Base-by-base conservation (phyloP, 2,113 vertebrate genomes). In the Eretmochelys imbricata region DNA sequence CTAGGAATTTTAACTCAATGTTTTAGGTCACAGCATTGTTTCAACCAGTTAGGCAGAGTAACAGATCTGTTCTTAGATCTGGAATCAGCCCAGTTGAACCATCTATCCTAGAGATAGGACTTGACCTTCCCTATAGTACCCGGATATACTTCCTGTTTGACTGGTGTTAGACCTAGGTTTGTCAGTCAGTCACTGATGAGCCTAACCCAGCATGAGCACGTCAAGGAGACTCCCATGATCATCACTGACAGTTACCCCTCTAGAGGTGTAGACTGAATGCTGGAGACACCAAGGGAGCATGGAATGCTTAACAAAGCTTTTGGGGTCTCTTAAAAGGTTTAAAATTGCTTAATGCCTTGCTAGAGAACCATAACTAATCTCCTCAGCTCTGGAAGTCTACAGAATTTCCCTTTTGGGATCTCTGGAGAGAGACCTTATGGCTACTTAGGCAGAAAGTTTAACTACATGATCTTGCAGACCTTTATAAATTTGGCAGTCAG, bases 101-200 rank as follows among this genome's bases (percentile, higher is more conserved):
- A 75, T 8, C n/a, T 91, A 87, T 83, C 78, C 9, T 42, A 24
- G 57, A 80, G 93, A 78, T 55, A 38, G 10, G 1, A 38, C 9
- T 38, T 46, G 14, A 1, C 9, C 1, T 2, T 87, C 14, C 6
- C 9, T 79, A 1, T 38, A 29, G 17, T 2, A 10, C 2, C 46
- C 31, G 55, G 10, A 65, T 69, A 3, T 1, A 53, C 5, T 29
- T 82, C 79, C 27, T 46, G 4, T 13, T 86, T 25, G 2, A 4
- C 27, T 93, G 17, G 5, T 84, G n/a, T 11, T 1, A 83, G 22
- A 54, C 7, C 6, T 16, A 29, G 5, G 22, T 49, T 62, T 14
- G 8, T 35, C 5, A 59, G 22, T 80, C 42, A 93, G 25, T 10
- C 1, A 3, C 7, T 81, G 75, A 65, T 85, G 42, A 84, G 59